Percentiles rank a stretch among this genome's conserved stretches.
phyloP scores from a whole-genome alignment of 1,140 invertebrate species.

The Leptestheria dahalacensis region DNA sequence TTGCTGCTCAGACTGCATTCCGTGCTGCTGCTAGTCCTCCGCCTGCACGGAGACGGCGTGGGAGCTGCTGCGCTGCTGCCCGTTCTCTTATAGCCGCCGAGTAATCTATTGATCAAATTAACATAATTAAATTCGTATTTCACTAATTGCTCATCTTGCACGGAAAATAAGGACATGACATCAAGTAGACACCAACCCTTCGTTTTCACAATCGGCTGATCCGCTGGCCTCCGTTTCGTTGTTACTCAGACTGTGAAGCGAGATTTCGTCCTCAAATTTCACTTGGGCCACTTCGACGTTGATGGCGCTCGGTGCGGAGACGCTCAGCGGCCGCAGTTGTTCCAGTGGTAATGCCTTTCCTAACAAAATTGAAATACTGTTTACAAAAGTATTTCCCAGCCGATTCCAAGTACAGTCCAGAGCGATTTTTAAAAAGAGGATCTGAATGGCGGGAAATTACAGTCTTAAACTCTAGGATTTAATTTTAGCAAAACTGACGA shows the following conservation, averaged over 20 bases:
- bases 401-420: no score
- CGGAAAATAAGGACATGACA: no score
- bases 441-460: no score
- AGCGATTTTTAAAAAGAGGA: no score
- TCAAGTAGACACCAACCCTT: neutral
- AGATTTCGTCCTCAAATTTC: constrained; percentile 37
- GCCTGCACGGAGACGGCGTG: neutral
- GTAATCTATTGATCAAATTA: neutral
- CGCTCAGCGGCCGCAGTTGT: constrained; percentile 48
- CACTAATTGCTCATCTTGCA: neutral
- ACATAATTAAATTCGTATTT: neutral
- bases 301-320: constrained; percentile 69
- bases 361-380: no score
- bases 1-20: constrained; percentile 16
- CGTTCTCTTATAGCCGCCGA: neutral
- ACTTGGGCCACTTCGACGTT: constrained; percentile 58
- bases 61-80: neutral
- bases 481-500: no score
- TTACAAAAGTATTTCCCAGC: no score
- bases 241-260: constrained; percentile 13
- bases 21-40: constrained; percentile 9
- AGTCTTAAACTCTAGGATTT: no score
- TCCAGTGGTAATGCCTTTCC: neutral
- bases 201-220: neutral
- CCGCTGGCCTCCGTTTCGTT: constrained; percentile 4